These are phyloP conservation scores for Zeuzera pyrina DNA, from an alignment of 2,888 invertebrate species.

Conservation along the genomic window DNA sequence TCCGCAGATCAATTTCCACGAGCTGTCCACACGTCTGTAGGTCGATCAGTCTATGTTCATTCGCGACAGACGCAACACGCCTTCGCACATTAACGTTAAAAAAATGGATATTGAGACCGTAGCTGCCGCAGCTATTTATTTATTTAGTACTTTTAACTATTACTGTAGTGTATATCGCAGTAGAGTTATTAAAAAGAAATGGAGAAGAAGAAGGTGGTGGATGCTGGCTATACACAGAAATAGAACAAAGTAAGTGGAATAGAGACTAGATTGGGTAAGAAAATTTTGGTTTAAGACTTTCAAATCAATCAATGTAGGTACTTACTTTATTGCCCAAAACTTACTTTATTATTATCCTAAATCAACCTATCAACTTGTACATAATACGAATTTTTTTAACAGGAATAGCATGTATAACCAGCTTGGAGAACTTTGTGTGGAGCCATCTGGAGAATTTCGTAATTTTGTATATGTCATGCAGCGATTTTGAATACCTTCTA, in stretches of 20 bases:
- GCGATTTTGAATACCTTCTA: too few relatives aligned
- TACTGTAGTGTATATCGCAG: not conserved
- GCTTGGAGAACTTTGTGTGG: slow-evolving; percentile 16
- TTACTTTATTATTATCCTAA: not conserved
- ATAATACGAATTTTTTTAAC: not conserved
- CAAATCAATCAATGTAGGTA: too few relatives aligned
- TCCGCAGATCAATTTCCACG: slow-evolving; percentile 2
- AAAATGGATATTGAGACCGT: slow-evolving; percentile 4
- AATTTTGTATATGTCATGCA: slow-evolving; percentile 16
- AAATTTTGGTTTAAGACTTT: too few relatives aligned
- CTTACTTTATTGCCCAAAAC: not conserved
- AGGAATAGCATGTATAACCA: slow-evolving; percentile 1
- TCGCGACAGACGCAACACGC: slow-evolving; percentile 1
- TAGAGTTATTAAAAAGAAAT: not conserved
- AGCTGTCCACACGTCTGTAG: not conserved
- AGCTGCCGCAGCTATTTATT: slow-evolving; percentile 5
- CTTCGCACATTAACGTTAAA: slow-evolving; percentile 2
- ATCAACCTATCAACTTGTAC: not conserved
- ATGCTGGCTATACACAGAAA: not conserved
- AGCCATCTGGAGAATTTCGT: slow-evolving; percentile 24
- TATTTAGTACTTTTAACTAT: slow-evolving; percentile 5
- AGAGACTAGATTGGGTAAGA: too few relatives aligned
- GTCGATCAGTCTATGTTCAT: slow-evolving; percentile 3
- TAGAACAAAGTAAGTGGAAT: not conserved
- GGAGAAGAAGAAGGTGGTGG: not conserved